Base-by-base conservation (phyloP, 2,797 vertebrate genomes). In the Typhlichthys eigenmanni region DNA sequence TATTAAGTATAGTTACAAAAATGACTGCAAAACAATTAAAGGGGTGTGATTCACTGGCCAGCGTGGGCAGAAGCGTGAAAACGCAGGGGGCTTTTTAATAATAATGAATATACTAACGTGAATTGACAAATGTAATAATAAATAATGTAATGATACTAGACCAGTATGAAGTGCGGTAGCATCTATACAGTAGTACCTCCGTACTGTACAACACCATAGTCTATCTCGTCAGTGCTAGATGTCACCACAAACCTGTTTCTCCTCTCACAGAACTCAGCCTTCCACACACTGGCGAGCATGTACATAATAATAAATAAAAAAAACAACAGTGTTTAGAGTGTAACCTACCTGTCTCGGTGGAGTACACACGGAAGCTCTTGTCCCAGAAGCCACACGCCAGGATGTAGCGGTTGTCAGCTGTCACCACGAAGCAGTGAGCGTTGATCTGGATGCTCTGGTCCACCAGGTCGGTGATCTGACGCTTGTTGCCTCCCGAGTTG, bases 361-460 rank as follows among this genome's bases (percentile, higher is more conserved):
- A 99, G 90, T 99, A 99, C 79, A 99, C 96, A 65, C 96, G 91
- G 89, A 99, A 99, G 83, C 97, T 99, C 91, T 98, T 99, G 92
- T 99, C 98, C 97, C 98, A 99, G 93, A 99, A 99, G 53, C 98
- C 97, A 85, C 96, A 98, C 83, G 96, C 97, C 64, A 99, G 95
- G 79, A 99, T 96, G 87, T 98, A 99, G 76, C 96, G 96, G 90
- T 99, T 99, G 92, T 99, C 98, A 71, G 98, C 98, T 47, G 96
- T 99, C 90, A 99, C 98, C 91, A 99, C 96, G 12, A 98, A 99
- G 83, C 97, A 99, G 72, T 98, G 96, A 0, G 96, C 95, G 76
- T 96, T 98, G 92, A 99, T 99, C 87, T 96, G 97, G 86, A 98
- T 98, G 88, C 98, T 98, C 92, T 98, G 97, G 93, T 99, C 97